These are phyloP conservation scores for Malacoraja senta DNA, from an alignment of 2,797 vertebrate genomes.

Conservation along the genomic window DNA sequence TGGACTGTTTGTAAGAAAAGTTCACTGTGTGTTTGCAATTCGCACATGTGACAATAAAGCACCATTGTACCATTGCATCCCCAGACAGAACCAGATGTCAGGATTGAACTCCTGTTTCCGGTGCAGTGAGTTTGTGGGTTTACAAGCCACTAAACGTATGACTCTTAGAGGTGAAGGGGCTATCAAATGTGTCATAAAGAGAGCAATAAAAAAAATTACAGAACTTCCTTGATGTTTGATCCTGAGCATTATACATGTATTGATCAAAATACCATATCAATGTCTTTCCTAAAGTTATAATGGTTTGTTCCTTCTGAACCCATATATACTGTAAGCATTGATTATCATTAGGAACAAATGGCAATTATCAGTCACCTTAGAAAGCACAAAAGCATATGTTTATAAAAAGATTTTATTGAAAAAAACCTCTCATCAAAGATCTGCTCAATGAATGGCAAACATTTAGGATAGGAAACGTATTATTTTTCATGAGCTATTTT, in stretches of 20 bases:
- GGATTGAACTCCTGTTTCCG: too few species aligned
- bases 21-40: too few species aligned
- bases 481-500: neutral
- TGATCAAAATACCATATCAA: neutral
- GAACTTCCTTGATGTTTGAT: neutral
- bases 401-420: constrained; percentile 39
- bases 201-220: neutral
- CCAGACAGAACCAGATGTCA: too few species aligned
- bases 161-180: neutral
- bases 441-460: constrained; percentile 21
- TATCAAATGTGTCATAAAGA: neutral
- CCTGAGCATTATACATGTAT: neutral
- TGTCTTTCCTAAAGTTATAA: neutral
- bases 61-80: too few species aligned
- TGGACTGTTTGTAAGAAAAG: too few species aligned
- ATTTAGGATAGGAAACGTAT: constrained; percentile 15
- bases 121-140: too few species aligned
- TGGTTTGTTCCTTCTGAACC: neutral
- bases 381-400: constrained; percentile 12
- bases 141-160: neutral
- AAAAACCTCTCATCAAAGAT: constrained; percentile 23
- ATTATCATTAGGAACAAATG: neutral
- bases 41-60: too few species aligned
- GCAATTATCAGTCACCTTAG: neutral
- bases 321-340: neutral